Percentiles rank a stretch among this genome's conserved stretches.
Evolutionary conservation across 2,888 invertebrate species (phyloP).

Genomic region (Hofmannophila pseudospretella): DNA sequence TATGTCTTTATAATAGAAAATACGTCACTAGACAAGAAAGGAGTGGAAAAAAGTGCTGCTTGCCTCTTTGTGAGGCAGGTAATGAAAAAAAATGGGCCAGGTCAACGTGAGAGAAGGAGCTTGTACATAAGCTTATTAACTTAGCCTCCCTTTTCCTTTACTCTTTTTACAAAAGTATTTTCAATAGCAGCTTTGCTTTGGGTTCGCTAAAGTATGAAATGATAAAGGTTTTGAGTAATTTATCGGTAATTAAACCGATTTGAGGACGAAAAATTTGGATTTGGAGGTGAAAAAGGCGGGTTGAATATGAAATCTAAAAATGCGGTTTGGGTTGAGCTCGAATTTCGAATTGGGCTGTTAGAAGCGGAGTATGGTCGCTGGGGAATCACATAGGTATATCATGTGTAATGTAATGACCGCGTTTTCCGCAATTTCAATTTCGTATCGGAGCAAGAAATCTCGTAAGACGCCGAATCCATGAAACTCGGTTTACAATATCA

Average conservation of each 20-base stretch:
- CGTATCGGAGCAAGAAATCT: constrained; percentile 8
- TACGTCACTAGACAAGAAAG: constrained; percentile 43
- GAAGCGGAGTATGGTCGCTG: constrained; percentile 2
- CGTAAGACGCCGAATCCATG: constrained; percentile 4
- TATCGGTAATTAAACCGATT: constrained; percentile 1
- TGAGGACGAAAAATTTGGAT: background rate
- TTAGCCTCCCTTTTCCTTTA: constrained; percentile 37
- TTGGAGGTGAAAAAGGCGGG: no score
- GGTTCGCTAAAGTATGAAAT: constrained; percentile 21
- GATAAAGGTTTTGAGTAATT: constrained; percentile 4
- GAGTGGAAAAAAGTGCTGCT: constrained; percentile 35
- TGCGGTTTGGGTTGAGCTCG: background rate
- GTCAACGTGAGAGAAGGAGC: constrained; percentile 45
- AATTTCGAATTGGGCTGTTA: constrained; percentile 2
- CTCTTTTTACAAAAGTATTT: constrained; percentile 27
- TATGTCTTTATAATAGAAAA: constrained; percentile 41
- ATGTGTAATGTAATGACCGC: constrained; percentile 11
- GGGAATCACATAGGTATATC: constrained; percentile 11
- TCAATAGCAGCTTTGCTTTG: constrained; percentile 30
- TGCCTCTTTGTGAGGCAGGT: constrained; percentile 54
- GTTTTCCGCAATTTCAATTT: constrained; percentile 9
- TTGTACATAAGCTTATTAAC: constrained; percentile 62
- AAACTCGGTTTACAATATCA: constrained; percentile 20
- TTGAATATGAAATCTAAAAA: no score
- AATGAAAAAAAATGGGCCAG: constrained; percentile 59